These are phyloP conservation scores for Diabrotica balteata DNA, from an alignment of 2,888 invertebrate species.

Conservation along the genomic window DNA sequence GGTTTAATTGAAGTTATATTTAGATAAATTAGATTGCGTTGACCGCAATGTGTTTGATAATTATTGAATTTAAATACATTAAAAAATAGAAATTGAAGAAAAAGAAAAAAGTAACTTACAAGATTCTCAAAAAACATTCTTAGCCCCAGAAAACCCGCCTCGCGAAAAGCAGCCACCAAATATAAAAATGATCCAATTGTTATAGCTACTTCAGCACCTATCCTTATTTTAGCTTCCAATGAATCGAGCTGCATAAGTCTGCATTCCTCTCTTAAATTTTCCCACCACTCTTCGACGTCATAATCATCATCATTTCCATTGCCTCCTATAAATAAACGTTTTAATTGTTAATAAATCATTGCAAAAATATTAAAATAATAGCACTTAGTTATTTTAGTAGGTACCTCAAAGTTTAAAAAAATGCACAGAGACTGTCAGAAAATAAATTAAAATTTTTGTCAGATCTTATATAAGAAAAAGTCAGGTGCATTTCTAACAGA, in stretches of 20 bases:
- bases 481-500: no score
- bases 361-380: no score
- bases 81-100: neutral
- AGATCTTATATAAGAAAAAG: no score
- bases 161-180: constrained; percentile 82
- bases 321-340: neutral
- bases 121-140: constrained; percentile 95
- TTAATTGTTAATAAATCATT: no score
- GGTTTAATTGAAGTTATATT: no score
- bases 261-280: constrained; percentile 74
- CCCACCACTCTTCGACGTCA: constrained; percentile 75
- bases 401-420: no score
- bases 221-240: constrained; percentile 70
- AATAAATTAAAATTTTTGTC: no score
- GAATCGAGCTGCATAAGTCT: constrained; percentile 71
- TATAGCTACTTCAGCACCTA: constrained; percentile 79
- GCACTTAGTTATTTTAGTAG: no score
- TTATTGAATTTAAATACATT: no score
- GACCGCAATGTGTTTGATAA: no score
- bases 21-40: no score
- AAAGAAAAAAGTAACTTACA: constrained; percentile 61
- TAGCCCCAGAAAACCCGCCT: constrained; percentile 89
- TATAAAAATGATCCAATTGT: constrained; percentile 86
- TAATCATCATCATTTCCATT: constrained; percentile 56
- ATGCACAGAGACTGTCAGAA: no score